Evolutionary conservation across 2,797 vertebrate species (phyloP).

Genomic region (Phalloptychus januarius): DNA sequence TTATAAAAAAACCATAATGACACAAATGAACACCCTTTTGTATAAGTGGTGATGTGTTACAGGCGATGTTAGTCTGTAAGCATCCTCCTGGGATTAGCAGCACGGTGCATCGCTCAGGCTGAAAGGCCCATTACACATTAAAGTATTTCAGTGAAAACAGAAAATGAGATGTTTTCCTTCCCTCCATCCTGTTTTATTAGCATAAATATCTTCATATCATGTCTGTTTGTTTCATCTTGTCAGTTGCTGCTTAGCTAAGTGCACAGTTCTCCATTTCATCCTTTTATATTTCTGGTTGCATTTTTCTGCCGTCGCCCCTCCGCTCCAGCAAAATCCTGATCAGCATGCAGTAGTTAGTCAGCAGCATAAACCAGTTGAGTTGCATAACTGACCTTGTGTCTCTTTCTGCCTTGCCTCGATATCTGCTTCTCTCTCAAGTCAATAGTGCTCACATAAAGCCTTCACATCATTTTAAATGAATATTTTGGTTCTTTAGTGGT

Average conservation of each 20-base stretch:
- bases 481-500: too few species aligned
- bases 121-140: neutral
- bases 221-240: neutral
- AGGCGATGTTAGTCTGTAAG: neutral
- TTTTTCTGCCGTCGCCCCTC: slow-evolving; percentile 9
- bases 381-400: slow-evolving; percentile 89
- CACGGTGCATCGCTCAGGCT: neutral
- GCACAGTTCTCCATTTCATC: slow-evolving; percentile 1
- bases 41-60: neutral
- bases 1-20: neutral
- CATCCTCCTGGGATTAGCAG: neutral
- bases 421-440: slow-evolving; percentile 21
- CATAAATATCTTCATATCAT: neutral
- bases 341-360: slow-evolving; percentile 86
- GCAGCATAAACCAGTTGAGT: slow-evolving; percentile 85
- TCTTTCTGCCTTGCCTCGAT: slow-evolving; percentile 21
- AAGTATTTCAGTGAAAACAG: neutral
- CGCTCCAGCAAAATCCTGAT: slow-evolving; percentile 75
- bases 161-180: neutral
- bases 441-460: neutral
- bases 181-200: neutral
- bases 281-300: slow-evolving; percentile 18
- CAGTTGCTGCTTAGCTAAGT: neutral
- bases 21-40: neutral
- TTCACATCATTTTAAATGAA: neutral